Base-by-base conservation (phyloP, 2,888 invertebrate genomes). In the Troilus luridus region DNA sequence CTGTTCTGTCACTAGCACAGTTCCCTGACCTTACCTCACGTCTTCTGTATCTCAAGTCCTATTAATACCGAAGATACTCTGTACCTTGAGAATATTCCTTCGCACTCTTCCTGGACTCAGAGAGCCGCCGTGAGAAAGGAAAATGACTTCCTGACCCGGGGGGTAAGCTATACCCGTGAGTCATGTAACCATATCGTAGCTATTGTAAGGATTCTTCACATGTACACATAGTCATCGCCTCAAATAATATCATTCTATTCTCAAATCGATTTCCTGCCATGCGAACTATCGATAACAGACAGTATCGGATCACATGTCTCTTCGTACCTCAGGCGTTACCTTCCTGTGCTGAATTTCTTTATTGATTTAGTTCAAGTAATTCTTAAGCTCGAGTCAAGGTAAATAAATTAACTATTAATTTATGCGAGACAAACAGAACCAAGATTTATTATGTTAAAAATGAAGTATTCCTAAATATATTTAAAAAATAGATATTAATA, bases 171-270 rank as follows among this genome's bases (percentile, higher is more conserved):
- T 85, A 85, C 85, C 85, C 85, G 85, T 85, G 85, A 56, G 85
- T 85, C 85, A 85, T 85, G 85, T 85, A 85, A 85, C 85, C 56
- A 85, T 85, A 85, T 85, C 85, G 85, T 85, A 58, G 85, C 56
- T 1, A 56, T 85, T 85, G 85, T 85, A 85, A 56, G 85, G 85
- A 85, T 85, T 85, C 85, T 12, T 7, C 85, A 85, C 85, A 85
- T 56, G 14, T 11, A 85, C 77, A 19, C 81, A 56, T 54, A 9
- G 54, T 54, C 81, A 81, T 81, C 56, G 7, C 54, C 56, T 85
- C n/a, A 17, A 85, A n/a, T 85, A 85, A 85, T 85, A 56, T 85
- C 85, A 56, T 85, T 56, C 85, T n/a, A 21, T 58, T 85, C n/a
- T 24, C 24, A 17, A 41, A 77, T 77, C 9, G 72, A 77, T 58